Evolutionary conservation across 2,888 invertebrate genomes (phyloP), one percentile per base, ranked within the genome.

Genomic region (Pachycephus smyrnensis): DNA sequence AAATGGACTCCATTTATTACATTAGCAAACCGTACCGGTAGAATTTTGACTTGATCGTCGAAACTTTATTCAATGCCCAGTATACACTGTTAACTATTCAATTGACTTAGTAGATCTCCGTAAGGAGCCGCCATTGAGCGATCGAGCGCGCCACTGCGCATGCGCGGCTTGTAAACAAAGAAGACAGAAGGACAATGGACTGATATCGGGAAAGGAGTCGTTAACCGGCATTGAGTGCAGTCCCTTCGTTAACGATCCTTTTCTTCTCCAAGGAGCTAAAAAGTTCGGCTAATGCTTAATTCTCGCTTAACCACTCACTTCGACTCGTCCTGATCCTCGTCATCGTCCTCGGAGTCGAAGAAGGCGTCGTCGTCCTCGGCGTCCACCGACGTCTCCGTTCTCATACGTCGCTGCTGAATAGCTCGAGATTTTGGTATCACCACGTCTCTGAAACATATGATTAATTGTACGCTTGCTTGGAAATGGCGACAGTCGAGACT

Each of bases 271-370:
- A 23, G 23, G 23, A 23, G 55, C 2, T 55, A 23, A 55, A 55
- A 6, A 2, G 55, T 55, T 23, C 9, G 23, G 9, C 2, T 23
- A 55, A 55, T 55, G 23, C 9, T 55, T 55, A 55, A 55, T 55
- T 55, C 9, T 55, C 55, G 23, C 15, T 55, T 1, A 55, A 55
- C 6, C 30, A 88, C 89, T 90, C 81, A 91, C 91, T 91, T 91
- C 69, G 90, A 87, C 77, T 91, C 91, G 80, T 92, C 94, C 82
- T 93, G 94, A 89, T 94, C 94, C 83, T 94, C 94, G 85, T 95
- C 95, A 85, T 95, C 94, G 86, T 94, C 95, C 86, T 95, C 94
- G 76, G 94, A 94, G 89, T 95, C 95, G 88, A 95, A 95, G 90
- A 95, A 95, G 77, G 95, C 94, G 86, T 95, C 94, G 86, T 94